A percentile compares a stretch with the other conserved stretches of the same genome.
Evolutionary conservation across 2,888 invertebrate species (phyloP).

Genomic region (Horisme vitalbata): DNA sequence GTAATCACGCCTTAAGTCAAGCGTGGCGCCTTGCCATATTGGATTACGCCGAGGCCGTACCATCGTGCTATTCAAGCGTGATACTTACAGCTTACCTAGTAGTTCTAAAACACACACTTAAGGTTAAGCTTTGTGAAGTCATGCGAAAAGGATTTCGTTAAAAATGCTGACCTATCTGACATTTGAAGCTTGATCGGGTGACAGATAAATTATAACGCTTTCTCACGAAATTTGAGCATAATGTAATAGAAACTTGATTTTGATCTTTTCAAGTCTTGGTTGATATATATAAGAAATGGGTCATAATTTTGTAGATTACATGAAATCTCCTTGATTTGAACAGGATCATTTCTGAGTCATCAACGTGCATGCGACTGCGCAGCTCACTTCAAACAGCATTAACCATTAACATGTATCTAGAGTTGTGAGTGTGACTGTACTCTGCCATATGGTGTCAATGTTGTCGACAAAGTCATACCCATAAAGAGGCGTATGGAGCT

Average conservation of each 20-base stretch:
- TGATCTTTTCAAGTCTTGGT: background rate
- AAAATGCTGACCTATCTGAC: constrained; percentile 17
- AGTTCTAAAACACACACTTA: constrained; percentile 66
- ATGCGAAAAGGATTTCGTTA: constrained; percentile 37
- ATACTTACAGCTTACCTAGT: constrained; percentile 7
- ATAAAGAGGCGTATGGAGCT: constrained; percentile 69
- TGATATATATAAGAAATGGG: too few species aligned
- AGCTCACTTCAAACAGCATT: background rate
- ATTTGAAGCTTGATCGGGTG: constrained; percentile 23
- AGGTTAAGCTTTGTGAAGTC: constrained; percentile 68
- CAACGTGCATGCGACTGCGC: too few species aligned
- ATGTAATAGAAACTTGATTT: background rate
- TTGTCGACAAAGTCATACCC: constrained; percentile 65
- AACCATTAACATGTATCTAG: constrained; percentile 23
- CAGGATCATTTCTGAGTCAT: too few species aligned
- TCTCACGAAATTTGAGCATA: constrained; percentile 12
- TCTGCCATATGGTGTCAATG: constrained; percentile 70
- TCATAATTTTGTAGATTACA: too few species aligned
- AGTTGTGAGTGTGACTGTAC: constrained; percentile 57
- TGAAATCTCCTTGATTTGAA: too few species aligned
- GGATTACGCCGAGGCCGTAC: constrained; percentile 71
- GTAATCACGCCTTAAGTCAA: constrained; percentile 60
- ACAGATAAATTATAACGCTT: constrained; percentile 29
- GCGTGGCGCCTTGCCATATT: constrained; percentile 71
- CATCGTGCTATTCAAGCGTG: constrained; percentile 46